These are phyloP conservation scores for Notolabrus celidotus DNA, from an alignment of 2,797 vertebrate species.

Conservation along the genomic window DNA sequence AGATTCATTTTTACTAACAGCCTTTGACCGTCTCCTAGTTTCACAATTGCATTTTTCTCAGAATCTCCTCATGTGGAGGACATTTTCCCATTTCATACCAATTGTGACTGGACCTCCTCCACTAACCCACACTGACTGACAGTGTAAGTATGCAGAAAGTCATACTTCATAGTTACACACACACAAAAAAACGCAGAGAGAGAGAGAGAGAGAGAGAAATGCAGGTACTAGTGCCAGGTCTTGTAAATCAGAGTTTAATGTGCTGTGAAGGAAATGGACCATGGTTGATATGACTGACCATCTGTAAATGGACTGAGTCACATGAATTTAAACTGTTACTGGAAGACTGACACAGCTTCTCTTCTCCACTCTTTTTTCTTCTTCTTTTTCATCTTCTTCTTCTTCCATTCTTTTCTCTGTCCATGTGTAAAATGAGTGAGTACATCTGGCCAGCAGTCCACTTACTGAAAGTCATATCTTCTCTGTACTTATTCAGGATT, in stretches of 20 bases:
- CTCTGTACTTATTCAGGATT: conserved; percentile 27
- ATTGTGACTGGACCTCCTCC: not conserved
- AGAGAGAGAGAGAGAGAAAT: not conserved
- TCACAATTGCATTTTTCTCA: not conserved
- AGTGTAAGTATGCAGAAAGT: conserved; percentile 12
- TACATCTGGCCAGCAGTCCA: conserved; percentile 24
- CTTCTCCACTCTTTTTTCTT: not conserved
- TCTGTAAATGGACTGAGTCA: conserved; percentile 71
- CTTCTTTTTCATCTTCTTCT: not conserved
- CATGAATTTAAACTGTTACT: conserved; percentile 52
- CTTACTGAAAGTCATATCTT: conserved; percentile 29
- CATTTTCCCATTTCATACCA: conserved; percentile 11
- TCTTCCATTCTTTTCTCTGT: conserved; percentile 30
- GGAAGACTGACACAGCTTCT: conserved; percentile 53
- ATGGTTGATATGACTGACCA: conserved; percentile 61
- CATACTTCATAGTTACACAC: not conserved
- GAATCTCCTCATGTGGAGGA: not conserved
- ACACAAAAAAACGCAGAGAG: not conserved
- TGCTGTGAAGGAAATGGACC: conserved; percentile 48
- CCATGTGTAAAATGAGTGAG: conserved; percentile 18
- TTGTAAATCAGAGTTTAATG: conserved; percentile 63
- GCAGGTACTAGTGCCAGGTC: conserved; percentile 21
- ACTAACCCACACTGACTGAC: not conserved
- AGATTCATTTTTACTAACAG: not conserved
- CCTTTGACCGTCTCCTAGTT: not conserved